These are phyloP conservation scores for Drosophila conformis DNA, from an alignment of 2,888 invertebrate genomes.

Conservation along the genomic window DNA sequence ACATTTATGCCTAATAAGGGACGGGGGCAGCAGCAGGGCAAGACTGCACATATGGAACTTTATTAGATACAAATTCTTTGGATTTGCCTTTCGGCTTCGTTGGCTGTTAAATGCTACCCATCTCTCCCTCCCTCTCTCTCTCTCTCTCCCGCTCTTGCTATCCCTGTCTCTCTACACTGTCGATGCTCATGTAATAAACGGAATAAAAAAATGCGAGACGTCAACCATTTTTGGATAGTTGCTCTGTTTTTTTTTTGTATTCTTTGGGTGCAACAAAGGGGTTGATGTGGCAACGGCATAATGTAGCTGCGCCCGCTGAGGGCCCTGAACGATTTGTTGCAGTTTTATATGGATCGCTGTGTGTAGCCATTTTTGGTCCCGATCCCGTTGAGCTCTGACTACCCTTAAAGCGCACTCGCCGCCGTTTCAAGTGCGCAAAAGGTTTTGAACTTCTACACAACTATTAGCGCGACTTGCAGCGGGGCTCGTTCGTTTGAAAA, in stretches of 20 bases:
- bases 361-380: constrained; percentile 67
- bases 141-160: neutral
- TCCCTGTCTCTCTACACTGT: constrained; percentile 18
- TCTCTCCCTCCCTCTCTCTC: neutral
- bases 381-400: constrained; percentile 54
- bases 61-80: constrained; percentile 77
- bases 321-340: constrained; percentile 69
- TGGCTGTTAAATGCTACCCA: constrained; percentile 28
- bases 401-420: constrained; percentile 57
- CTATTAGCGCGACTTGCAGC: constrained; percentile 32
- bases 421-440: constrained; percentile 77
- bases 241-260: constrained; percentile 58
- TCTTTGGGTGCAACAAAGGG: constrained; percentile 65
- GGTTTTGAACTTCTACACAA: constrained; percentile 35
- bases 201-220: constrained; percentile 59
- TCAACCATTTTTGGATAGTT: constrained; percentile 79
- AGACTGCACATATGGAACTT: constrained; percentile 71
- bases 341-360: constrained; percentile 53
- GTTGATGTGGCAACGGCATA: constrained; percentile 47
- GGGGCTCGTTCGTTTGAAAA: constrained; percentile 74
- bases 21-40: constrained; percentile 5
- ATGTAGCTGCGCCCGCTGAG: constrained; percentile 32
- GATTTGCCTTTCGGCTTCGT: constrained; percentile 49
- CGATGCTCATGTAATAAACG: constrained; percentile 59
- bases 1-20: constrained; percentile 72